Evolutionary conservation across 2,113 vertebrate genomes (phyloP).

Genomic region (Eclectus roratus): DNA sequence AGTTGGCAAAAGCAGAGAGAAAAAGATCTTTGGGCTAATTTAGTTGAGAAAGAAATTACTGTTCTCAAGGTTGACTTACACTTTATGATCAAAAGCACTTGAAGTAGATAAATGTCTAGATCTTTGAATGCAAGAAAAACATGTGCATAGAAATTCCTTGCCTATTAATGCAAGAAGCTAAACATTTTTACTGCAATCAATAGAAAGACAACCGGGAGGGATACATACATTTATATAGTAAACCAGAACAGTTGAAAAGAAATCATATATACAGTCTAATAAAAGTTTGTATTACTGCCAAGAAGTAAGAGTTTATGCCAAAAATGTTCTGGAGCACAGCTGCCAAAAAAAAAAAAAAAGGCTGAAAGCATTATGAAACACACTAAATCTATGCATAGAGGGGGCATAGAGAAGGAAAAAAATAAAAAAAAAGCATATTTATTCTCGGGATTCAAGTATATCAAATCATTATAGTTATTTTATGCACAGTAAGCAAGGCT

Average conservation of each 20-base stretch:
- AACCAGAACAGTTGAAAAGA: conserved; percentile 19
- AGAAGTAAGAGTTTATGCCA: neutral
- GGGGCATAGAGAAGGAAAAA: neutral
- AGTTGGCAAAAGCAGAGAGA: neutral
- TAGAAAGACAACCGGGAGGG: neutral
- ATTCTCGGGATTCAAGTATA: conserved; percentile 15
- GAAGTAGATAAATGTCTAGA: neutral
- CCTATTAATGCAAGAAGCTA: neutral
- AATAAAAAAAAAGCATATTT: neutral
- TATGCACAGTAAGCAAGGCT: neutral
- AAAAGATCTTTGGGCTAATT: neutral
- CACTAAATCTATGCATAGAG: conserved; percentile 15
- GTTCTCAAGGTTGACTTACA: neutral
- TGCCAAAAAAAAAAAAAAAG: conserved; percentile 23
- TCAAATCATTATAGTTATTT: conserved; percentile 1
- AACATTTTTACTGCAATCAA: neutral
- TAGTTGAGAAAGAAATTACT: neutral
- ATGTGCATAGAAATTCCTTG: neutral
- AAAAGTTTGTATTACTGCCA: conserved; percentile 30
- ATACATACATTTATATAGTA: neutral
- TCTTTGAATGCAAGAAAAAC: neutral
- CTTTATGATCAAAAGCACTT: neutral
- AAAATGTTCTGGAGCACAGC: neutral
- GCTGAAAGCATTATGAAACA: conserved; percentile 35
- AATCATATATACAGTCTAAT: conserved; percentile 13